A percentile compares a stretch with the other conserved stretches of the same genome.
Evolutionary conservation across 2,113 vertebrate genomes (phyloP).

Genomic region (Neogale vison): DNA sequence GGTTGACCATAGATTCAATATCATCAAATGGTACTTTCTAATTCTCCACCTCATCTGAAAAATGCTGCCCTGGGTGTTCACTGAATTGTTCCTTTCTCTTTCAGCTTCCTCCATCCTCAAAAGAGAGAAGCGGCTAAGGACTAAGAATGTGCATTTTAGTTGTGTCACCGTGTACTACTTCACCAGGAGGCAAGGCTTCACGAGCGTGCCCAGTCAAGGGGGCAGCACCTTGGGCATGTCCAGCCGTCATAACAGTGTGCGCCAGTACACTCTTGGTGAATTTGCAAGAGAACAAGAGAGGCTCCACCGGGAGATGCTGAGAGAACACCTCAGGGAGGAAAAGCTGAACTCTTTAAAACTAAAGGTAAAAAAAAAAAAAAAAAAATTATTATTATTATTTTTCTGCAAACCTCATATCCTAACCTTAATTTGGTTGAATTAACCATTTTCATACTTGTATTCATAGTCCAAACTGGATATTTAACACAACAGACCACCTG

Average conservation of each 20-base stretch:
- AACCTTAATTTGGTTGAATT: not conserved
- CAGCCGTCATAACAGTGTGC: conserved; percentile 94
- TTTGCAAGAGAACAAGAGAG: conserved; percentile 97
- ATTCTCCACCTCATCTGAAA: not conserved
- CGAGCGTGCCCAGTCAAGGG: conserved; percentile 98
- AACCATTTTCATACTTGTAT: not conserved
- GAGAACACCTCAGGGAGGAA: conserved; percentile 97
- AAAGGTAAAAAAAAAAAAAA: conserved; percentile 85
- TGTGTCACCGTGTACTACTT: conserved; percentile 99
- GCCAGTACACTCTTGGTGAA: conserved; percentile 96
- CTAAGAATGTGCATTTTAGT: conserved; percentile 96
- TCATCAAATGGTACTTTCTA: not conserved
- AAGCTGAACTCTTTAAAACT: conserved; percentile 97
- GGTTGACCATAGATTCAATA: too few species aligned
- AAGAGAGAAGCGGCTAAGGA: conserved; percentile 95
- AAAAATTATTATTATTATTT: not conserved
- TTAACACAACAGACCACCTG: not conserved
- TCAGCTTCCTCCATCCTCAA: conserved; percentile 96
- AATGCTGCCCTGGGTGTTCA: not conserved
- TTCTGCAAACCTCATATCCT: not conserved
- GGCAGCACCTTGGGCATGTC: conserved; percentile 99
- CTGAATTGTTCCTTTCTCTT: conserved; percentile 67
- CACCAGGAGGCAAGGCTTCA: conserved; percentile 96
- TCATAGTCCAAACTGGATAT: not conserved
- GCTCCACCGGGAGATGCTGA: conserved; percentile 95